phyloP scores from a whole-genome alignment of 2,888 invertebrate genomes.

The Acrocyrtus sp. region DNA sequence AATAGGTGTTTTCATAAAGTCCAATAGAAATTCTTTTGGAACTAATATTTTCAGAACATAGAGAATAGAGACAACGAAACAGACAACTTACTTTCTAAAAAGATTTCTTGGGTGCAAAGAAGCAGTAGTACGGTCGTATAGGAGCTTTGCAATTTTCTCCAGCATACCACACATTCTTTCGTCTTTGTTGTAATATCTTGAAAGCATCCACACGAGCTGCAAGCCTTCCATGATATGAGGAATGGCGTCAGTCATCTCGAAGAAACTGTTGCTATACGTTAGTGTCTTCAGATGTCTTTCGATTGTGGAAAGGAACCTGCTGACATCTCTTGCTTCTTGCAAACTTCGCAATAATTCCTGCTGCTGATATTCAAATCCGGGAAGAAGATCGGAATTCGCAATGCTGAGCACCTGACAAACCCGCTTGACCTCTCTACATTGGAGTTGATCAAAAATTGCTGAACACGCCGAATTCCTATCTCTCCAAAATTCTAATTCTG shows the following conservation, averaged over 20 bases:
- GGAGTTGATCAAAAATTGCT: slow-evolving; percentile 82
- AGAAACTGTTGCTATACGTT: slow-evolving; percentile 76
- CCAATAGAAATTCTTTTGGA: neutral
- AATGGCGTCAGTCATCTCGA: slow-evolving; percentile 77
- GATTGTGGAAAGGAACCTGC: slow-evolving; percentile 80
- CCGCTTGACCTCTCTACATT: slow-evolving; percentile 75
- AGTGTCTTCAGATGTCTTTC: slow-evolving; percentile 81
- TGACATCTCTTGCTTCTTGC: slow-evolving; percentile 80
- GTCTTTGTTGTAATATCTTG: slow-evolving; percentile 84
- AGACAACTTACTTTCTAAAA: slow-evolving; percentile 74
- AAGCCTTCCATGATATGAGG: slow-evolving; percentile 85
- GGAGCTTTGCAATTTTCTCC: slow-evolving; percentile 83
- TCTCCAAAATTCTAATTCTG: slow-evolving; percentile 88
- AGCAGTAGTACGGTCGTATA: slow-evolving; percentile 79
- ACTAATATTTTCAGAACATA: neutral
- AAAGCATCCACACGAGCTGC: slow-evolving; percentile 91
- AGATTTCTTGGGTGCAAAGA: slow-evolving; percentile 77
- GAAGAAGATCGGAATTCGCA: slow-evolving; percentile 70
- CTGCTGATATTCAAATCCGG: slow-evolving; percentile 73
- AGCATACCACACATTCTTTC: slow-evolving; percentile 87
- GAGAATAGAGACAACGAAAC: too few species aligned
- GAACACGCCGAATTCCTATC: slow-evolving; percentile 82
- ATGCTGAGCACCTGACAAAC: slow-evolving; percentile 72
- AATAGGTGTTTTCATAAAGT: neutral
- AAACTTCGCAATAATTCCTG: slow-evolving; percentile 75